Base-by-base conservation (phyloP, 1,140 invertebrate species). In the Drosophila bifasciata region DNA sequence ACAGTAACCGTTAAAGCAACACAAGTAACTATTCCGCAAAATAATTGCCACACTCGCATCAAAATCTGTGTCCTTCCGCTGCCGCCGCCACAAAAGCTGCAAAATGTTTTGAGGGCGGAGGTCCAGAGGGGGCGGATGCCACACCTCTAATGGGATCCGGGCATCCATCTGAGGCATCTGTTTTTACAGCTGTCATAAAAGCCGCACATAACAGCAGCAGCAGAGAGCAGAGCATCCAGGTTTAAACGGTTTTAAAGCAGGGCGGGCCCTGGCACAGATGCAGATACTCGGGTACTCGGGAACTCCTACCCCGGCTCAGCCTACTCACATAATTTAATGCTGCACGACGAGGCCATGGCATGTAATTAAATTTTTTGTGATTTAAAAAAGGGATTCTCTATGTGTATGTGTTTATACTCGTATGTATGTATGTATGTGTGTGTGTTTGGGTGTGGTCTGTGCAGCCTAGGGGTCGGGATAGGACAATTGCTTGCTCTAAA, bases 361-460 rank as follows among this genome's bases (percentile, higher is more conserved):
- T 81, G 77, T 86, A 86, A 86, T 86, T 86, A 86, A 86, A 86
- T 81, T 88, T 88, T 85, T 79, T 85, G 81, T 81, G 77, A 85
- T 86, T 85, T 85, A 76, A 80, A 86, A 84, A 78, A 56, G 63
- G 68, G 60, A 63, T 67, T 55, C 21, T 55, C 11, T 32, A 7
- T 15, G 23, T 25, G 19, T 32, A 28, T 25, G 23, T 25, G 23
- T 32, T 21, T 19, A 19, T 19, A n/a, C 21, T 23, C 2, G 21
- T 25, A 25, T 25, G 21, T 53, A n/a, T 32, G 4, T 15, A 25
- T 28, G 25, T 36, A 36, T 28, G 9, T 28, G 2, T 25, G 1
- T 28, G 28, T 8, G 9, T 28, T 17, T 9, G n/a, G 5, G 43
- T 15, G 19, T 36, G 32, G 32, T 13, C 11, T 4, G 17, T 36